These are phyloP conservation scores for Suncus etruscus DNA, from an alignment of 2,113 vertebrate genomes.

Conservation along the genomic window DNA sequence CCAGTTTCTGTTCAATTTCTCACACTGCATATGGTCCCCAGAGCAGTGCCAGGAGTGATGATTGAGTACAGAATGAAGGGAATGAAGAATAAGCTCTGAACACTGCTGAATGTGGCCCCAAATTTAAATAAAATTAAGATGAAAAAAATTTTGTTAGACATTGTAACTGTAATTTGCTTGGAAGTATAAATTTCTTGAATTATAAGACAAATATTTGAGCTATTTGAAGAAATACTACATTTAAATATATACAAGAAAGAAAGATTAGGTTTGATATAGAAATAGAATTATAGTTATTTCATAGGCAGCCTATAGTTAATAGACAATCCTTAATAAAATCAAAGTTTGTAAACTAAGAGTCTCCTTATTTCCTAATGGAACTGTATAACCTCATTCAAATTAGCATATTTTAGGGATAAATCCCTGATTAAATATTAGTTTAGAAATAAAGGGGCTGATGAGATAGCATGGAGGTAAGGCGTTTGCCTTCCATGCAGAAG, in stretches of 20 bases:
- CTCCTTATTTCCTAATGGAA: neutral
- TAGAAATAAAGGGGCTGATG: no score
- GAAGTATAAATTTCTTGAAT: neutral
- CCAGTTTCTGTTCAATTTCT: no score
- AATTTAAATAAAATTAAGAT: neutral
- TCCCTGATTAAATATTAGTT: neutral
- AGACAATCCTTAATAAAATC: neutral
- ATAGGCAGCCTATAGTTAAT: neutral
- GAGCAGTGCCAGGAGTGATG: no score
- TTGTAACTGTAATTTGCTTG: neutral
- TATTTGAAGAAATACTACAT: neutral
- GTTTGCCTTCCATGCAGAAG: no score
- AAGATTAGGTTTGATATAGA: neutral
- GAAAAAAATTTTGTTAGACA: constrained; percentile 4
- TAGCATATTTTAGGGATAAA: constrained; percentile 1
- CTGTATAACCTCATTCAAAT: neutral
- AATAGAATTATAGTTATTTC: no score
- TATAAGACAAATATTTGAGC: neutral
- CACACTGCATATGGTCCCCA: no score
- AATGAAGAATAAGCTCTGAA: no score
- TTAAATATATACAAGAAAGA: neutral
- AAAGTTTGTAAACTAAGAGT: neutral
- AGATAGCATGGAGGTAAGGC: no score
- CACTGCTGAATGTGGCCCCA: no score
- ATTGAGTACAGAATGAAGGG: no score